A percentile compares a stretch with the other conserved stretches of the same genome.
Conservation (phyloP, 2,888 invertebrate genomes). For the Graphium colonna region DNA sequence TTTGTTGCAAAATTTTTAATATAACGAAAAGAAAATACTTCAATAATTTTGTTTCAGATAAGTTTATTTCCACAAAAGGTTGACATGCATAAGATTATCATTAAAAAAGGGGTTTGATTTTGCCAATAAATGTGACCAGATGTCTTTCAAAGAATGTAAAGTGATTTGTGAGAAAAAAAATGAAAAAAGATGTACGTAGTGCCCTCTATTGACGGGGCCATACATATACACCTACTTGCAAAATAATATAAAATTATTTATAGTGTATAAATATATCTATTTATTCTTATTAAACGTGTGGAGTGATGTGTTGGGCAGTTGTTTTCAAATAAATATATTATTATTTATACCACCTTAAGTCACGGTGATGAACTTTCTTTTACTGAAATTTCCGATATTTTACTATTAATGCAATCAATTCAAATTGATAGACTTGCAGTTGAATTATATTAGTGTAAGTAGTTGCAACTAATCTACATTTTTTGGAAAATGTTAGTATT, state of each 20-base stretch:
- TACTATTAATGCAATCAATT: neutral
- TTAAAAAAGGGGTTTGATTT: neutral
- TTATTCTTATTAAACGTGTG: slow-evolving; percentile 22
- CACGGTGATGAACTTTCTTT: slow-evolving; percentile 2
- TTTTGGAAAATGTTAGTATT: too few relatives aligned
- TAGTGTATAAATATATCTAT: slow-evolving; percentile 21
- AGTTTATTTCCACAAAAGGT: neutral
- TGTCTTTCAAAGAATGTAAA: neutral
- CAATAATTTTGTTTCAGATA: neutral
- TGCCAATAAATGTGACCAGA: too few relatives aligned
- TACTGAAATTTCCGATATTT: neutral
- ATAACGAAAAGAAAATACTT: too few relatives aligned
- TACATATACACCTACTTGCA: slow-evolving; percentile 9
- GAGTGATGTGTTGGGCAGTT: slow-evolving; percentile 25
- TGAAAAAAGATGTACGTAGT: neutral
- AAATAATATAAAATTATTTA: slow-evolving; percentile 18
- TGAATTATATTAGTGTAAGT: neutral
- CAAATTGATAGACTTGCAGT: neutral
- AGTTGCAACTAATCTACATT: too few relatives aligned
- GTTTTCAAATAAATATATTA: slow-evolving; percentile 24
- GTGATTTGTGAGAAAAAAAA: slow-evolving; percentile 8
- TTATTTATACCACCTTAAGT: slow-evolving; percentile 17
- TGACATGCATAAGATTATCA: neutral
- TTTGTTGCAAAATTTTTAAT: too few relatives aligned
- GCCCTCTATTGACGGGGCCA: slow-evolving; percentile 12